Conservation (phyloP, 2,113 vertebrate species). For the Heliornis fulica region DNA sequence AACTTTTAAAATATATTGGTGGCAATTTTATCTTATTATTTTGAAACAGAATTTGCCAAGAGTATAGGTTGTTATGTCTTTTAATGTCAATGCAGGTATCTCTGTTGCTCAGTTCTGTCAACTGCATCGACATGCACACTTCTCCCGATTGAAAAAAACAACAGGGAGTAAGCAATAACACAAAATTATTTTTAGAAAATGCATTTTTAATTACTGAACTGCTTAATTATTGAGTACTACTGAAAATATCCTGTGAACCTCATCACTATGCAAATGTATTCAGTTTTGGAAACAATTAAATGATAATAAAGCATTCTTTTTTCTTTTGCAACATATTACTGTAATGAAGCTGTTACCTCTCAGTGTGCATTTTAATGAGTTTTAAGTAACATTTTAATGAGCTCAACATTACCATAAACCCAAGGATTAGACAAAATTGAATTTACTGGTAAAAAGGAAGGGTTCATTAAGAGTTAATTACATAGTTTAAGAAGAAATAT, state of each 20-base stretch:
- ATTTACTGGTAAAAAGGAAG: slow-evolving; percentile 76
- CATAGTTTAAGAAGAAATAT: slow-evolving; percentile 79
- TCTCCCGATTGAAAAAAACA: slow-evolving; percentile 60
- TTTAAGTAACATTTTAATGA: slow-evolving; percentile 97
- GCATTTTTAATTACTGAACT: slow-evolving; percentile 80
- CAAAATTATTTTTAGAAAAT: slow-evolving; percentile 75
- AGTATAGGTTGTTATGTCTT: background rate
- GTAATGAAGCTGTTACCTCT: slow-evolving; percentile 94
- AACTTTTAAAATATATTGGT: background rate
- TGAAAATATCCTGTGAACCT: slow-evolving; percentile 72
- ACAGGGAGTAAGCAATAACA: slow-evolving; percentile 60
- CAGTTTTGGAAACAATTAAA: slow-evolving; percentile 88
- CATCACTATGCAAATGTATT: slow-evolving; percentile 91
- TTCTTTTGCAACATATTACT: slow-evolving; percentile 86
- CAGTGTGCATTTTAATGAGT: slow-evolving; percentile 92
- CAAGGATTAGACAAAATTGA: slow-evolving; percentile 87
- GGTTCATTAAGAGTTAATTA: slow-evolving; percentile 92
- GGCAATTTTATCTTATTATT: background rate
- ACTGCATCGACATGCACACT: slow-evolving; percentile 24
- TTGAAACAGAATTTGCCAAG: background rate
- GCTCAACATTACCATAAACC: slow-evolving; percentile 90
- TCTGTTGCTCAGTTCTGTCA: background rate
- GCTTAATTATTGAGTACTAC: slow-evolving; percentile 80
- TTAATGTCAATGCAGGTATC: background rate
- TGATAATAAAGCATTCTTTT: slow-evolving; percentile 87